Percentiles rank a stretch among this genome's conserved stretches.
Conservation (phyloP, 2,113 vertebrate genomes). For the Takifugu bimaculatus region DNA sequence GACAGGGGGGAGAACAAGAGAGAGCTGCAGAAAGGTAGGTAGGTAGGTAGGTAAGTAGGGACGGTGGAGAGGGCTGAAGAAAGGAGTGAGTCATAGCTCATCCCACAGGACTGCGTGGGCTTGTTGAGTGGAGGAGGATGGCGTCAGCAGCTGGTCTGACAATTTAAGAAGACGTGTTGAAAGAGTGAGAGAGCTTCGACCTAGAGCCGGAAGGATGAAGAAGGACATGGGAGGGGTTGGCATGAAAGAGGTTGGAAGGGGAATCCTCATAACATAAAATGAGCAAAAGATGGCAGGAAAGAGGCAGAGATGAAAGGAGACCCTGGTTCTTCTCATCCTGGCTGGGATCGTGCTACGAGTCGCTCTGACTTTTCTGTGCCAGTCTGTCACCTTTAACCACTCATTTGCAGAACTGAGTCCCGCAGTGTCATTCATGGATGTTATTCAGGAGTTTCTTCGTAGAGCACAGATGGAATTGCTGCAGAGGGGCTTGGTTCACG, state of each 20-base stretch:
- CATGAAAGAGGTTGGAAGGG: slow-evolving; percentile 48
- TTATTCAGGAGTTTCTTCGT: not conserved
- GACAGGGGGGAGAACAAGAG: slow-evolving; percentile 32
- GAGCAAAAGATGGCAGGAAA: slow-evolving; percentile 5
- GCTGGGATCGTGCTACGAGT: slow-evolving; percentile 1
- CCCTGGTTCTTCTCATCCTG: not conserved
- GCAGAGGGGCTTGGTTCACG: slow-evolving; percentile 2
- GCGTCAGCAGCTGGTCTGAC: slow-evolving; percentile 72
- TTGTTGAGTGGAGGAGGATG: slow-evolving; percentile 74
- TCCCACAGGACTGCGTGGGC: slow-evolving; percentile 78
- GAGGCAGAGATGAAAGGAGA: slow-evolving; percentile 38
- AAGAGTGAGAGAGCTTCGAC: slow-evolving; percentile 49
- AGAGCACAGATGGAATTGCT: slow-evolving; percentile 1
- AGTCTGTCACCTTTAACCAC: not conserved
- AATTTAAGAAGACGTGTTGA: slow-evolving; percentile 70
- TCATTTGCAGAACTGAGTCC: not conserved
- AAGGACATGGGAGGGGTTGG: slow-evolving; percentile 42
- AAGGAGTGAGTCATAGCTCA: slow-evolving; percentile 76
- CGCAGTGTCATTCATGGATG: not conserved
- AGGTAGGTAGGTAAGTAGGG: slow-evolving; percentile 49
- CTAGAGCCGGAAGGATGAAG: slow-evolving; percentile 44
- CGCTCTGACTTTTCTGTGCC: not conserved
- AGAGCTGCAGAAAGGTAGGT: slow-evolving; percentile 56
- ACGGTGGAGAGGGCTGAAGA: slow-evolving; percentile 52
- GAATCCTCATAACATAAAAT: slow-evolving; percentile 50